Percentiles rank a stretch among this genome's conserved stretches.
Conservation (phyloP, 2,113 vertebrate species). For the Phyllopteryx taeniolatus region DNA sequence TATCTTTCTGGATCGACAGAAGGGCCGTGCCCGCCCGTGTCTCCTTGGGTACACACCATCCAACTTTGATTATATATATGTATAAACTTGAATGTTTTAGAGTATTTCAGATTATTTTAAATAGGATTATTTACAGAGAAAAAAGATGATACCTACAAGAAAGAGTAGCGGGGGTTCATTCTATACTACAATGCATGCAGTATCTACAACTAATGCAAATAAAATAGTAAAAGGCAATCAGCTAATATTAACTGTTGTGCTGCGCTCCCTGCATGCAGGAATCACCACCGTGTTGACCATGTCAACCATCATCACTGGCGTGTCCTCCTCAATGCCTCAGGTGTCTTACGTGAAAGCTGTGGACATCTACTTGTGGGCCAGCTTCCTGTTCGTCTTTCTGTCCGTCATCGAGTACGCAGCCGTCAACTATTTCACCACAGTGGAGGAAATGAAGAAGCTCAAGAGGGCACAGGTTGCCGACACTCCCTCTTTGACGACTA, state of each 20-base stretch:
- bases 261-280: constrained; percentile 66
- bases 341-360: constrained; percentile 87
- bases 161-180: too few relatives aligned
- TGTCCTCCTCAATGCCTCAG: constrained; percentile 87
- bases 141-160: too few relatives aligned
- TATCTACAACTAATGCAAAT: too few relatives aligned
- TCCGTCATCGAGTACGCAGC: constrained; percentile 88
- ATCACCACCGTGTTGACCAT: constrained; percentile 89
- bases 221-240: too few relatives aligned
- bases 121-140: too few relatives aligned
- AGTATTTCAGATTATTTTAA: too few relatives aligned
- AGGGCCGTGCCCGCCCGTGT: constrained; percentile 88
- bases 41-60: constrained; percentile 75
- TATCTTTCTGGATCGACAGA: constrained; percentile 92
- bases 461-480: constrained; percentile 52
- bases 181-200: too few relatives aligned
- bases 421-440: constrained; percentile 88
- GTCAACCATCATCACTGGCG: constrained; percentile 86
- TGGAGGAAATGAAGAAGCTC: constrained; percentile 80
- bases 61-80: background rate
- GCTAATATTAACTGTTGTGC: background rate
- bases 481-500: background rate
- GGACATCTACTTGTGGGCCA: constrained; percentile 88
- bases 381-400: constrained; percentile 80
- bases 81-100: background rate